These are phyloP conservation scores for Zaprionus vittiger DNA, from an alignment of 1,140 invertebrate genomes.

Conservation along the genomic window DNA sequence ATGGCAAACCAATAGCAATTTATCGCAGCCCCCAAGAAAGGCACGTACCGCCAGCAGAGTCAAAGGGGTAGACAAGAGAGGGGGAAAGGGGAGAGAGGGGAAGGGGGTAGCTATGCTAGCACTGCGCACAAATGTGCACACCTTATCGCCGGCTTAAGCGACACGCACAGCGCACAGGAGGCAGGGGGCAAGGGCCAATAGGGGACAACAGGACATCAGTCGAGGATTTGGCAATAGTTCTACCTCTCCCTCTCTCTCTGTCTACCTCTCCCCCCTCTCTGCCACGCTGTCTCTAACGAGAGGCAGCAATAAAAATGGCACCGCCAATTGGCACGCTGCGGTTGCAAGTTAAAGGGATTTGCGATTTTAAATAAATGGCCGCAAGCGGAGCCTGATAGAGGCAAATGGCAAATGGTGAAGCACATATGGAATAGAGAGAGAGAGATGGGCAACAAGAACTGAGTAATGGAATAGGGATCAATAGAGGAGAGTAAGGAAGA, in stretches of 20 bases:
- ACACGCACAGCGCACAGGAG: constrained; percentile 62
- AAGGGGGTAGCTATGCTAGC: not conserved
- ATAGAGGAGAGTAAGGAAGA: not conserved
- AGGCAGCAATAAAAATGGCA: constrained; percentile 72
- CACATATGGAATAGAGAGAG: not conserved
- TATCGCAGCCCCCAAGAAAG: constrained; percentile 71
- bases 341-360: constrained; percentile 74
- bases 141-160: constrained; percentile 78
- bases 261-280: not conserved
- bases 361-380: constrained; percentile 62
- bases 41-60: constrained; percentile 51
- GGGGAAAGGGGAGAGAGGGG: not conserved
- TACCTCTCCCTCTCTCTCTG: not conserved
- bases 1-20: constrained; percentile 77
- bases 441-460: not conserved
- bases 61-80: not conserved
- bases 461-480: not conserved
- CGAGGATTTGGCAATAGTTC: constrained; percentile 68
- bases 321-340: constrained; percentile 77
- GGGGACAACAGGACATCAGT: constrained; percentile 33
- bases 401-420: not conserved
- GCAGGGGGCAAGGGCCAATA: constrained; percentile 11
- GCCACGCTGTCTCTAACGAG: constrained; percentile 65
- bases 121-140: constrained; percentile 59
- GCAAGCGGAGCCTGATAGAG: constrained; percentile 1